A percentile compares a stretch with the other conserved stretches of the same genome.
Evolutionary conservation across 2,888 invertebrate genomes (phyloP).

Genomic region (Blomia tropicalis): DNA sequence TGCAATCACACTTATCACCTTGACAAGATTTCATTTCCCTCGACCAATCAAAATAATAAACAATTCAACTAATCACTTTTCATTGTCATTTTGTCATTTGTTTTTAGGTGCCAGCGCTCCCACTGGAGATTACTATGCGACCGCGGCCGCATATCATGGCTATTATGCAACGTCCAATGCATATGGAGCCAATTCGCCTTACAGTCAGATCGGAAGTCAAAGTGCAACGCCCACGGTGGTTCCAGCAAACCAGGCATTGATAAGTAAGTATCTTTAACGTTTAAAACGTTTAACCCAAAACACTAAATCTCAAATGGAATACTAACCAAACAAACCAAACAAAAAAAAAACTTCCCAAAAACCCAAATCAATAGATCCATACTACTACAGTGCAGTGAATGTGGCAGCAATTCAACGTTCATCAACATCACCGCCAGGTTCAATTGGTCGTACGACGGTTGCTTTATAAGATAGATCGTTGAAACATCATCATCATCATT

Average conservation of each 20-base stretch:
- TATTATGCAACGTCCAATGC: slow-evolving; percentile 19
- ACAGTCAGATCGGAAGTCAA: slow-evolving; percentile 5
- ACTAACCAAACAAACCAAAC: no score
- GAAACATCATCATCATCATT: neutral
- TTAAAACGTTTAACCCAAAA: no score
- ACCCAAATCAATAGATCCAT: slow-evolving; percentile 14
- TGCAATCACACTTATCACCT: neutral
- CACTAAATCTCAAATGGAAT: no score
- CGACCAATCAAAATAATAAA: no score
- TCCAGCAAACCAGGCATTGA: neutral
- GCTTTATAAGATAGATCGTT: slow-evolving; percentile 13
- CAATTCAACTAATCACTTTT: no score
- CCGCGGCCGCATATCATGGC: slow-evolving; percentile 16
- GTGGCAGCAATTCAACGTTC: slow-evolving; percentile 15
- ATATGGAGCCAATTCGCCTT: slow-evolving; percentile 13
- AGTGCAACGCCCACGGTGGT: neutral
- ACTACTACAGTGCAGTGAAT: slow-evolving; percentile 20
- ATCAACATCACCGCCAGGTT: neutral
- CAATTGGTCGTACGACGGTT: slow-evolving; percentile 2
- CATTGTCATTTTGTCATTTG: neutral
- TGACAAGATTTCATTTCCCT: slow-evolving; percentile 9
- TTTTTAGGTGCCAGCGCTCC: slow-evolving; percentile 8
- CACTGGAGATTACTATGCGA: slow-evolving; percentile 20
- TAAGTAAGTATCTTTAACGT: neutral
- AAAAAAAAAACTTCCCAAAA: no score